Base-by-base conservation (phyloP, 2,888 invertebrate genomes). In the Hyalella azteca region DNA sequence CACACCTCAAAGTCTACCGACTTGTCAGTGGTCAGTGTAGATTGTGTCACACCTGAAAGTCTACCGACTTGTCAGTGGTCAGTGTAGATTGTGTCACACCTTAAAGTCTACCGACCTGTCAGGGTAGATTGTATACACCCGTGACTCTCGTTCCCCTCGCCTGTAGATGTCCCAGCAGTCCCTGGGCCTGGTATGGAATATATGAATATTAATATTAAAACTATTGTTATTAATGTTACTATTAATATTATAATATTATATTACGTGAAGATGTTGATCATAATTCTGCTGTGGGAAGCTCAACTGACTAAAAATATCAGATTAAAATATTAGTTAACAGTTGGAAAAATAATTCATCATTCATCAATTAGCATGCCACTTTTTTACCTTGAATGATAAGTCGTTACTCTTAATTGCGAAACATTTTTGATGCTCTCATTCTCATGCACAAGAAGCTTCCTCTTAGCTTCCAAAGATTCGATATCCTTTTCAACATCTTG, bases 81-180 rank as follows among this genome's bases (percentile, higher is more conserved):
- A 66, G 1, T 32, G 66, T 66, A 36, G n/a, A n/a, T n/a, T n/a
- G n/a, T n/a, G n/a, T n/a, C n/a, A n/a, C n/a, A n/a, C n/a, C n/a
- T n/a, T n/a, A n/a, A n/a, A n/a, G 4, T 49, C 4, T 26, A 66
- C 66, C 29, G n/a, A 66, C 66, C 66, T 66, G 19, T 66, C 66
- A 4, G 66, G 66, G 29, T 29, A 66, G 0, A 66, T 7, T 32
- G 66, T 66, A 36, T 66, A 66, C 36, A 66, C 66, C 5, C 36
- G 36, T 4, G 66, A 66, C 29, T 36, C 36, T 7, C 36, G 32
- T 66, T 66, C 9, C 19, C 66, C 66, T 29, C 19, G 5, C 15
- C 36, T 66, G 66, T 29, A 66, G 15, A 39, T 32, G n/a, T 66
- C 66, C 66, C 66, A 66, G 29, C 66, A 66, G n/a, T 66, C 66